phyloP scores from a whole-genome alignment of 2,888 invertebrate genomes.

The Protodeltote pygarga region DNA sequence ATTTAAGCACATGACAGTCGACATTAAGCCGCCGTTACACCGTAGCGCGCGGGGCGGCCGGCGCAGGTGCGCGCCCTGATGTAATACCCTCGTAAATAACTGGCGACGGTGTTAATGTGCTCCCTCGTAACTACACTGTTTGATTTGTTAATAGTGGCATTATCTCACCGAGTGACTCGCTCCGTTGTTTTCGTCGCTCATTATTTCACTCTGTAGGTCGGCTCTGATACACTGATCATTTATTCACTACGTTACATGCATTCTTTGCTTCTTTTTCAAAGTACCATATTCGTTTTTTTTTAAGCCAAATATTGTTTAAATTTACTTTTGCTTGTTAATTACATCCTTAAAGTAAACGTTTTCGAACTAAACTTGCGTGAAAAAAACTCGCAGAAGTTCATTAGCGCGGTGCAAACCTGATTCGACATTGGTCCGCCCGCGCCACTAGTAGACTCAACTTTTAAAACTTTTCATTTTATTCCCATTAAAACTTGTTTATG shows the following conservation, averaged over 20 bases:
- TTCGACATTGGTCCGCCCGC: slow-evolving; percentile 2
- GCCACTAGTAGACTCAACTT: slow-evolving; percentile 2
- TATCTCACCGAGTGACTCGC: slow-evolving; percentile 17
- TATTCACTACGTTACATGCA: slow-evolving; percentile 22
- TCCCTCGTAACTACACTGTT: slow-evolving; percentile 32
- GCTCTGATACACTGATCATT: slow-evolving; percentile 32
- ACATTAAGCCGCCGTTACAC: slow-evolving; percentile 25
- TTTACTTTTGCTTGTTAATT: slow-evolving; percentile 27
- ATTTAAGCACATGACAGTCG: slow-evolving; percentile 21
- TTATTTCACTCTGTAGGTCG: slow-evolving; percentile 29
- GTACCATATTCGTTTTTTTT: no score
- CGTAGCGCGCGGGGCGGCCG: slow-evolving; percentile 7
- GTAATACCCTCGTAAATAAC: slow-evolving; percentile 39
- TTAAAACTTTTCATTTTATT: slow-evolving; percentile 49
- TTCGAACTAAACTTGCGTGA: slow-evolving; percentile 8
- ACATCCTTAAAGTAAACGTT: slow-evolving; percentile 33
- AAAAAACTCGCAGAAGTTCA: slow-evolving; percentile 15
- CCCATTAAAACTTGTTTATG: slow-evolving; percentile 54
- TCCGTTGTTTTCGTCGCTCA: slow-evolving; percentile 16
- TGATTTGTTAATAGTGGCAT: slow-evolving; percentile 45
- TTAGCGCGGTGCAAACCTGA: slow-evolving; percentile 1
- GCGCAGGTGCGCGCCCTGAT: slow-evolving; percentile 26
- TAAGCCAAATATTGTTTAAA: slow-evolving; percentile 24
- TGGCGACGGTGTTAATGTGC: slow-evolving; percentile 40
- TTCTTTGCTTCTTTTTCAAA: no score